A percentile compares a stretch with the other conserved stretches of the same genome.
These are phyloP conservation scores for Tauraco erythrolophus DNA, from an alignment of 2,113 vertebrate genomes.

Conservation along the genomic window DNA sequence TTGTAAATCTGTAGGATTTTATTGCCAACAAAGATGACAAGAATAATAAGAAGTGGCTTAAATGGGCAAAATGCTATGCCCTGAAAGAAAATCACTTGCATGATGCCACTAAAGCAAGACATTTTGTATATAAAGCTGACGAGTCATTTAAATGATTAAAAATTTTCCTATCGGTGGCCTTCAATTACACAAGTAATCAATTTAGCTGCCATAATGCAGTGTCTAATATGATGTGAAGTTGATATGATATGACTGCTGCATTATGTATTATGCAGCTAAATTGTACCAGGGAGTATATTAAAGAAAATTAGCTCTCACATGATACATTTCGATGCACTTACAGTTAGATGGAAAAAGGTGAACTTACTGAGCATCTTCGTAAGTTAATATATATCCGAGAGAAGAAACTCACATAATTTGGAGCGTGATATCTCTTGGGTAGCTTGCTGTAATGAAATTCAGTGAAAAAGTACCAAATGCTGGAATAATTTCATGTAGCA, in stretches of 20 bases:
- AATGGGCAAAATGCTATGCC: background rate
- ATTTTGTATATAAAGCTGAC: background rate
- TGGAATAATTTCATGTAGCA: slow-evolving; percentile 22
- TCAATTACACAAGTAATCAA: slow-evolving; percentile 51
- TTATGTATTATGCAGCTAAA: slow-evolving; percentile 50
- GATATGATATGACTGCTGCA: background rate
- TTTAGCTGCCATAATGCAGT: slow-evolving; percentile 10
- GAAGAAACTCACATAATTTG: background rate
- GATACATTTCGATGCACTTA: background rate
- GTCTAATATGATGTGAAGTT: slow-evolving; percentile 23
- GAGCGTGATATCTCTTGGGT: background rate
- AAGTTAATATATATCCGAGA: background rate
- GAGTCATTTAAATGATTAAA: slow-evolving; percentile 30
- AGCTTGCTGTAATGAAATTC: slow-evolving; percentile 26
- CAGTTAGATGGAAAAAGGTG: background rate
- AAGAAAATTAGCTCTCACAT: slow-evolving; percentile 24
- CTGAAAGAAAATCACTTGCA: background rate
- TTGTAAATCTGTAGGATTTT: background rate
- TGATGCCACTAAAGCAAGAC: background rate
- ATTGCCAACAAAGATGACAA: background rate
- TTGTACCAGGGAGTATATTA: slow-evolving; percentile 26
- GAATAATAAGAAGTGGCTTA: background rate
- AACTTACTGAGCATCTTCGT: background rate
- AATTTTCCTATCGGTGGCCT: background rate
- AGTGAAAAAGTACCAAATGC: background rate